phyloP scores from a whole-genome alignment of 2,113 vertebrate species.

The Megaceryle torquata region DNA sequence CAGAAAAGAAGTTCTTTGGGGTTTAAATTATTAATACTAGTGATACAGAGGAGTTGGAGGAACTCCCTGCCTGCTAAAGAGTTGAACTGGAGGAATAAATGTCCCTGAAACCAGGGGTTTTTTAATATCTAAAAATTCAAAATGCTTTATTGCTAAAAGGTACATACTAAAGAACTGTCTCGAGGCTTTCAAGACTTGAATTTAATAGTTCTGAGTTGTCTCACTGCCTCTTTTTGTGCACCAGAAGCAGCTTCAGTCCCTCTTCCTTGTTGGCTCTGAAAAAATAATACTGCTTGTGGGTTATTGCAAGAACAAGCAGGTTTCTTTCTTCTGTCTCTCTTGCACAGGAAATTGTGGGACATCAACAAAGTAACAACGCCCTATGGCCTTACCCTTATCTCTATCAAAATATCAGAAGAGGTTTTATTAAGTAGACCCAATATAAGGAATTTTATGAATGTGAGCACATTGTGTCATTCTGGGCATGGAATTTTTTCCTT shows the following conservation, averaged over 20 bases:
- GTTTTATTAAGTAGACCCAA: neutral
- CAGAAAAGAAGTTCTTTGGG: neutral
- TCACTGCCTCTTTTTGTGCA: neutral
- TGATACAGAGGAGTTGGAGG: neutral
- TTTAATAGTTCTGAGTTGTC: neutral
- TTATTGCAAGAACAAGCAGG: neutral
- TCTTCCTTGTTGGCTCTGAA: neutral
- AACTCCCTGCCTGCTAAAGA: neutral
- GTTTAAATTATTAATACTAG: neutral
- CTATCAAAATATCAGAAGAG: neutral
- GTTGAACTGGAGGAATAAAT: neutral
- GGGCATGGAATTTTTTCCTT: neutral
- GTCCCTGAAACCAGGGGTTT: neutral
- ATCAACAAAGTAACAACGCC: neutral
- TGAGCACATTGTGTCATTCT: neutral
- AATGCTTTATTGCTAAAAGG: neutral
- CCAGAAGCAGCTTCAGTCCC: neutral
- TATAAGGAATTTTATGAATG: neutral
- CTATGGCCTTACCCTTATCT: neutral
- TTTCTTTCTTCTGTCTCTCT: neutral
- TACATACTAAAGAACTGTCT: neutral
- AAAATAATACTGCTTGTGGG: neutral
- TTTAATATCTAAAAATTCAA: neutral
- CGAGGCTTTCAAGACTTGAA: neutral
- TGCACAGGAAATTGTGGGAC: slow-evolving; percentile 25